Evolutionary conservation across 1,140 invertebrate genomes (phyloP), one percentile per base, ranked within the genome.

Genomic region (Polypedilum vanderplanki): DNA sequence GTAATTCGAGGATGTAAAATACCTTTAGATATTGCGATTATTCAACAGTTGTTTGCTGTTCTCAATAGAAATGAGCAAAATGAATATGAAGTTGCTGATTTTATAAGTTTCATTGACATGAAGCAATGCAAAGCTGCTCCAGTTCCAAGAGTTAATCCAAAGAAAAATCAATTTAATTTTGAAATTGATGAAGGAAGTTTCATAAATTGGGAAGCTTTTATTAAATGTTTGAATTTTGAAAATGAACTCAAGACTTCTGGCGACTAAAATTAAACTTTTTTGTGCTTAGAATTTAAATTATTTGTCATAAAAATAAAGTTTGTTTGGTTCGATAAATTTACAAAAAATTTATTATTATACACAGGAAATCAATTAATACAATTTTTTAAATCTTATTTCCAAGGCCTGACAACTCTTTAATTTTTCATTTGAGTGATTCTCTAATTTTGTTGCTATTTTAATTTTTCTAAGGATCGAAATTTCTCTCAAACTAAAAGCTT

Each of bases 31-130:
- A 78, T 83, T 5, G 87, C 90, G 75, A 82, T 93, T 0, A 81
- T 92, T 75, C 86, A 90, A 77, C 87, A 88, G 41, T 87, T 93
- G 83, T 80, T 93, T 18, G 83, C 88, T 80, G 87, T 89, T 41
- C 77, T 88, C n/a, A 79, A 80, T 17, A 88, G 85, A 77, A 88
- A 90, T 76, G 85, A 87, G 1, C 82, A 88, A 17, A 87, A 86
- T 57, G 86, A 88, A 77, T 84, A 91, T 75, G 81, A 82, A 73
- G 79, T 83, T 33, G 78, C 79, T 4, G 81, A 83, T 77, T 79
- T 83, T n/a, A 40, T 83, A 5, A 76, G 75, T 17, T 82, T 83
- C 75, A 78, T 83, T 20, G 79, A 82, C 41, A 78, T 80, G 78
- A 76, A 41, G 74, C 75, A 40, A n/a, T 77, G 78, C 64, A 78